Conservation (phyloP, 2,797 vertebrate genomes). For the Trachurus trachurus region DNA sequence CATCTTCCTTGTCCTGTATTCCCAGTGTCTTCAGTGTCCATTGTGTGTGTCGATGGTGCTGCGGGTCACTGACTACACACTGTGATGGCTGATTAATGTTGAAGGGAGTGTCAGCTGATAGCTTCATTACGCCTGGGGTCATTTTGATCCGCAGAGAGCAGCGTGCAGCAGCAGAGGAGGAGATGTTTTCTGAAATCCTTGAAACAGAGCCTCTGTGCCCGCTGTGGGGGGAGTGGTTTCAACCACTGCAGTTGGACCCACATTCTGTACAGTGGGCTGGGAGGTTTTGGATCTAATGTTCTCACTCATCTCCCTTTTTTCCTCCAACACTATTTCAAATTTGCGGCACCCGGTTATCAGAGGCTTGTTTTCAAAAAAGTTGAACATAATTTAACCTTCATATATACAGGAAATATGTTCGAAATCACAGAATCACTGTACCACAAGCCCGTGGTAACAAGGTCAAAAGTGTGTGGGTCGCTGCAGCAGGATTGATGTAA, state of each 20-base stretch:
- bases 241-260: slow-evolving; percentile 3
- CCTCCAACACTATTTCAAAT: background rate
- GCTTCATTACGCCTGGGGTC: slow-evolving; percentile 54
- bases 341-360: no score
- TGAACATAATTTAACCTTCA: background rate
- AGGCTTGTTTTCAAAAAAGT: background rate
- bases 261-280: background rate
- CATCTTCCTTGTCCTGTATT: slow-evolving; percentile 16
- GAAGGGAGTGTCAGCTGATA: slow-evolving; percentile 52
- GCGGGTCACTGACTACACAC: slow-evolving; percentile 43
- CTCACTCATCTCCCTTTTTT: background rate
- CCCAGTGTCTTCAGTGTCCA: slow-evolving; percentile 27
- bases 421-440: background rate
- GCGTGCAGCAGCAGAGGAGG: slow-evolving; percentile 8
- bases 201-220: slow-evolving; percentile 17
- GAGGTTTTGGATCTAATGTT: background rate
- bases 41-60: slow-evolving; percentile 33
- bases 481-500: background rate
- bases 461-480: background rate
- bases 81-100: slow-evolving; percentile 64
- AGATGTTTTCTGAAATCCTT: slow-evolving; percentile 18
- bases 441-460: background rate
- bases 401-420: background rate
- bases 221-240: slow-evolving; percentile 2
- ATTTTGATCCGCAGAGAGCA: slow-evolving; percentile 34